phyloP scores from a whole-genome alignment of 1,140 invertebrate genomes.

The Drosophila ohnishii region DNA sequence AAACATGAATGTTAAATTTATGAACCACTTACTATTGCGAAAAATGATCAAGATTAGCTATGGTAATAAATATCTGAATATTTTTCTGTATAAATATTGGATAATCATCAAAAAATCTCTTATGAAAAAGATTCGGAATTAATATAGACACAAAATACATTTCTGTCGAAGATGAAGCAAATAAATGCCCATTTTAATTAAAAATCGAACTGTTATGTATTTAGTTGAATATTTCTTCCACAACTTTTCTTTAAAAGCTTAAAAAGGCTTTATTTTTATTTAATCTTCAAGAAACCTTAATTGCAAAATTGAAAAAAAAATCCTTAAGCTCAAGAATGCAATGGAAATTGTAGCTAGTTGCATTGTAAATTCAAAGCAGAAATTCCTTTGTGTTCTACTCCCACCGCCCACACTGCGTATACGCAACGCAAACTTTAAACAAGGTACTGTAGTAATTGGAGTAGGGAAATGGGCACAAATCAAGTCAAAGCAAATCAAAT shows the following conservation, averaged over 20 bases:
- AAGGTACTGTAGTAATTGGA: constrained; percentile 16
- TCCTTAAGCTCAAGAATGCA: neutral
- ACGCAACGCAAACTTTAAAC: constrained; percentile 7
- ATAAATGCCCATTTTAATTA: neutral
- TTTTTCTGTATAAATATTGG: neutral
- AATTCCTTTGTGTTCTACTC: neutral
- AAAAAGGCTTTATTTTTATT: no score
- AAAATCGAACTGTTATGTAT: neutral
- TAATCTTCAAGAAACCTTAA: neutral
- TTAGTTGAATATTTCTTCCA: neutral
- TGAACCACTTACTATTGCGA: neutral
- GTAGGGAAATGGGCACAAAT: constrained; percentile 19
- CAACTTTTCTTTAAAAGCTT: neutral
- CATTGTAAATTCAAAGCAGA: neutral
- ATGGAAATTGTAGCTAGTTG: neutral
- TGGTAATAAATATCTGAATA: neutral
- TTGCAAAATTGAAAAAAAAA: neutral
- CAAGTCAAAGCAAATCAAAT: constrained; percentile 41
- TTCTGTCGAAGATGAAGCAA: neutral
- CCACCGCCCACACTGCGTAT: constrained; percentile 8
- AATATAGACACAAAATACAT: neutral
- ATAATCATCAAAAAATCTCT: neutral
- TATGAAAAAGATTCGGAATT: neutral
- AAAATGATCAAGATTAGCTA: neutral
- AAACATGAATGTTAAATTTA: constrained; percentile 5